A percentile compares a stretch with the other conserved stretches of the same genome.
phyloP scores from a whole-genome alignment of 2,797 vertebrate species.

The Antrozous pallidus region DNA sequence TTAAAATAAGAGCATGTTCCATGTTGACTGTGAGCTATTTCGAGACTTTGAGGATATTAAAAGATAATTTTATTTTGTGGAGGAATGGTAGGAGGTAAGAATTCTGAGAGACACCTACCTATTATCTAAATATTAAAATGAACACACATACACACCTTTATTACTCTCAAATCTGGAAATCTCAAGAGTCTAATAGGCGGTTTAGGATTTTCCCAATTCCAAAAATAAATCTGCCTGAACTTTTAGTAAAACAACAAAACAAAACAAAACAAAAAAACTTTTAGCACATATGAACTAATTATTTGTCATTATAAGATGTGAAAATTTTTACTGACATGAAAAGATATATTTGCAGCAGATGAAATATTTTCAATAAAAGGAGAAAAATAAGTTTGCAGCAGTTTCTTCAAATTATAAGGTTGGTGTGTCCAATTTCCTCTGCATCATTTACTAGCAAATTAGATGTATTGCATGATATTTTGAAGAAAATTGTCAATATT shows the following conservation, averaged over 20 bases:
- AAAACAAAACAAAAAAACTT: not conserved
- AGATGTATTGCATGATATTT: not conserved
- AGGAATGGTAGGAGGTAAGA: slow-evolving; percentile 23
- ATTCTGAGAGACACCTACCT: slow-evolving; percentile 24
- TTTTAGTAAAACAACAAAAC: not conserved
- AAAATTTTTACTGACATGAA: slow-evolving; percentile 11
- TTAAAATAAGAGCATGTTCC: slow-evolving; percentile 68
- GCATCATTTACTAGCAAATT: slow-evolving; percentile 21
- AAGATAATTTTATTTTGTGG: slow-evolving; percentile 53
- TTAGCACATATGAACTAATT: not conserved
- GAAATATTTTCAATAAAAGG: slow-evolving; percentile 35
- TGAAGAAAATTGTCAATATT: not conserved
- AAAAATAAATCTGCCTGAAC: not conserved
- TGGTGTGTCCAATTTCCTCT: not conserved
- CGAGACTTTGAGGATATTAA: slow-evolving; percentile 56
- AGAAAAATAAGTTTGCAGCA: not conserved
- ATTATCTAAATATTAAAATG: slow-evolving; percentile 33
- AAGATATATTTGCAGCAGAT: not conserved
- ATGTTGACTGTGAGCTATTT: slow-evolving; percentile 63
- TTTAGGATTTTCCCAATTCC: not conserved
- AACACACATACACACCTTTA: not conserved
- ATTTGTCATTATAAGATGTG: slow-evolving; percentile 13
- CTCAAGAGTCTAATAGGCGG: not conserved
- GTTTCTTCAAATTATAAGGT: slow-evolving; percentile 30
- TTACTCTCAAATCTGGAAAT: slow-evolving; percentile 8